Evolutionary conservation across 2,113 vertebrate species (phyloP).

Genomic region (Brachyhypopomus occidentalis): DNA sequence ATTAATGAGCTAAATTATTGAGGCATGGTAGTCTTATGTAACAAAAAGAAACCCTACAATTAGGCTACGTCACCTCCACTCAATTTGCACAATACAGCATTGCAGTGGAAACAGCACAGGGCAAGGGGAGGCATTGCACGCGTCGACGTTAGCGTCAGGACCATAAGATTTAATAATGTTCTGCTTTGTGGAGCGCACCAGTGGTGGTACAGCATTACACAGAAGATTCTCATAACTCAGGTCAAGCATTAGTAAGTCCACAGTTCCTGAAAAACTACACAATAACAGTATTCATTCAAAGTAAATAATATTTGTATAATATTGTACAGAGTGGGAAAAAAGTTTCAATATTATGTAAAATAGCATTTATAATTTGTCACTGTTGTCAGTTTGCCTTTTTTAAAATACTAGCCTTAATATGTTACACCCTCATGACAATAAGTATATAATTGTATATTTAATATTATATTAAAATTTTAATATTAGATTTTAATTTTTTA

Average conservation of each 20-base stretch:
- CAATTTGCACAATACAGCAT: background rate
- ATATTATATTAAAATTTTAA: too few species aligned
- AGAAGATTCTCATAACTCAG: background rate
- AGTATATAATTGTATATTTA: too few species aligned
- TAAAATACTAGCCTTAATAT: too few species aligned
- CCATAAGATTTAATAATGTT: background rate
- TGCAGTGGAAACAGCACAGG: constrained; percentile 12
- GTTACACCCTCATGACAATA: too few species aligned
- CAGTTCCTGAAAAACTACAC: background rate
- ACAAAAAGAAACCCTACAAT: background rate
- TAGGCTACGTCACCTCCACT: background rate
- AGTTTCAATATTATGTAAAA: too few species aligned
- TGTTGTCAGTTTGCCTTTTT: too few species aligned
- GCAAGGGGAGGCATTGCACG: constrained; percentile 13
- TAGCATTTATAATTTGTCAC: too few species aligned
- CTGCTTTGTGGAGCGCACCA: background rate
- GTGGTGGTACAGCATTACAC: background rate
- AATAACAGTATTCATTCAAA: too few species aligned
- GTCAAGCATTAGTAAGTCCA: background rate
- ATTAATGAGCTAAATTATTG: too few species aligned
- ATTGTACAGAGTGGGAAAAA: background rate
- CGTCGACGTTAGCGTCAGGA: background rate
- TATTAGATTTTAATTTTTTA: too few species aligned
- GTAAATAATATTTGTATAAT: background rate
- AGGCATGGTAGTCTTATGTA: too few species aligned